Evolutionary conservation across 53 echinoderm and acorn worm species (phyloP), one percentile per base, ranked within the genome.

Genomic region (Paracentrotus lividus): DNA sequence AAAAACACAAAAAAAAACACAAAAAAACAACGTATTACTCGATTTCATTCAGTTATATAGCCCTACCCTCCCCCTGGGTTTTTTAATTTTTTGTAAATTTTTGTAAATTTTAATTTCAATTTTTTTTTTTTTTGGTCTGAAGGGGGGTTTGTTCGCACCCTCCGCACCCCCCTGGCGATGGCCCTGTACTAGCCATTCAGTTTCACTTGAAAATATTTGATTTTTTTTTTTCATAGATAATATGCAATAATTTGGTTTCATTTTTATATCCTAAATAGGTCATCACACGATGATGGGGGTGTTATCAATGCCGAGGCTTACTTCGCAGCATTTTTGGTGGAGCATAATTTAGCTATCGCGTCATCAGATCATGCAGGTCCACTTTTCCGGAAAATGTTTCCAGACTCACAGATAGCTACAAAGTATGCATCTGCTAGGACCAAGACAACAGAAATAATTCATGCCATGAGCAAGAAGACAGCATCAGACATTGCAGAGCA

Each of bases 321-420:
- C n/a, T 93, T 66, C 56, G 67, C 72, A 21, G 94, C 51, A 20
- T 93, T 66, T 68, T 49, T 93, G 49, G 52, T 88, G 52, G 94
- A 93, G 49, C 94, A 93, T 87, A 93, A 93, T 68, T 61, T 93
- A 75, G 69, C 94, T 45, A 47, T 93, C 42, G 94, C 57, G 56
- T 88, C 72, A 55, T 66, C 94, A 49, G 94, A 65, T 36, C 94
- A 88, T 36, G 72, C 69, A 69, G 94, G 94, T 34, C 88, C 88
- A 47, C 55, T 93, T 56, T 72, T 93, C 36, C 76, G 94, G 18
- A 88, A 93, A 57, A 93, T 93, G 94, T 93, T 93, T 72, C 93
- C 94, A 0, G 94, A 93, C 75, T 66, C 49, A 32, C 69, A 93
- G 38, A 93, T 93, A 47, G 94, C 88, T 54, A 87, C 27, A 31